Evolutionary conservation across 92 coral and sea anemone species (phyloP).

Genomic region (Bergia puertoricense): DNA sequence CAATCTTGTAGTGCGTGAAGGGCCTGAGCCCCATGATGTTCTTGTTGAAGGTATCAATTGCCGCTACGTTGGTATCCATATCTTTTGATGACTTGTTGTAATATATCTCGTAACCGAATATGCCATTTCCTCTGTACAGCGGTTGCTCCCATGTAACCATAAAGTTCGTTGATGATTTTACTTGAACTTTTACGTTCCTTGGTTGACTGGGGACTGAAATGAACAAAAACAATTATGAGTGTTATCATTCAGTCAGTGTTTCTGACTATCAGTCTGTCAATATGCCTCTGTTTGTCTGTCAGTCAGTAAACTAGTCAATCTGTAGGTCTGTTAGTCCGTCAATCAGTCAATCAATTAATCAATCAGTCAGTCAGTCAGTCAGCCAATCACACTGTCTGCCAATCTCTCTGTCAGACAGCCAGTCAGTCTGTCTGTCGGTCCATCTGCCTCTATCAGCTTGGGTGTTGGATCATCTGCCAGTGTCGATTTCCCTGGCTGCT

Average conservation of each 20-base stretch:
- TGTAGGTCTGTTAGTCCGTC: too few relatives aligned
- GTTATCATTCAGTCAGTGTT: neutral
- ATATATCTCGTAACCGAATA: conserved; percentile 84
- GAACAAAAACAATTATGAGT: neutral
- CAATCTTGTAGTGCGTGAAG: conserved; percentile 77
- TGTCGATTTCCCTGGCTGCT: too few relatives aligned
- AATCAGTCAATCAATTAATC: too few relatives aligned
- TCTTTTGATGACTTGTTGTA: conserved; percentile 77
- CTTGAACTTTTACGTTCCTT: conserved; percentile 57
- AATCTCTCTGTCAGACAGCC: too few relatives aligned
- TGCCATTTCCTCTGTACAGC: conserved; percentile 75
- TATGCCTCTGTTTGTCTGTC: neutral
- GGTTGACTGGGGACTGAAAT: conserved; percentile 91
- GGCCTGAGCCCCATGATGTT: conserved; percentile 76
- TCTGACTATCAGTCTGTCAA: neutral
- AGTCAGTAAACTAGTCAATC: too few relatives aligned
- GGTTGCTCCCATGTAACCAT: conserved; percentile 82
- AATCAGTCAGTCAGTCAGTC: too few relatives aligned
- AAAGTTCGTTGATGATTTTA: conserved; percentile 72
- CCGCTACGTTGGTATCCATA: conserved; percentile 56
- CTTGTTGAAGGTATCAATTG: conserved; percentile 45
- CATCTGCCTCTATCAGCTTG: too few relatives aligned
- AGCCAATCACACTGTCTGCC: too few relatives aligned
- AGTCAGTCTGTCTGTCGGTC: too few relatives aligned
- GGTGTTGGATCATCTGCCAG: too few relatives aligned